A percentile compares a stretch with the other conserved stretches of the same genome.
Evolutionary conservation across 1,140 invertebrate species (phyloP).

Genomic region (Plodia interpunctella): DNA sequence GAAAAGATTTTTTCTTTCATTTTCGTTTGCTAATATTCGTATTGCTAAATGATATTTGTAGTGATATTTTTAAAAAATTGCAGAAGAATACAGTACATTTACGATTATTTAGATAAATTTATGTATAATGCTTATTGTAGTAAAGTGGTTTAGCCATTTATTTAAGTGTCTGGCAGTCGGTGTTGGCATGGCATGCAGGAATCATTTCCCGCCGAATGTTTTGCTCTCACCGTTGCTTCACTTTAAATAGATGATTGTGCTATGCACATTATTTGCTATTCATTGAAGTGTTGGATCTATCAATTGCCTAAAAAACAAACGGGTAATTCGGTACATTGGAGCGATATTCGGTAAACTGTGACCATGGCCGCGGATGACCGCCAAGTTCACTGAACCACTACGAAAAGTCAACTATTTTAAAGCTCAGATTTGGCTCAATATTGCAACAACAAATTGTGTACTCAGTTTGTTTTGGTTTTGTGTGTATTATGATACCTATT

Average conservation of each 20-base stretch:
- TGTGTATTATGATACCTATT: not conserved
- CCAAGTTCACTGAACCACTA: slow-evolving; percentile 33
- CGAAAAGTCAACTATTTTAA: slow-evolving; percentile 30
- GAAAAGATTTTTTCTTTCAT: too few species aligned
- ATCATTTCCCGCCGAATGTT: not conserved
- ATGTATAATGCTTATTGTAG: too few species aligned
- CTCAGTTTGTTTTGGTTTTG: not conserved
- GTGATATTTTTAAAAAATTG: too few species aligned
- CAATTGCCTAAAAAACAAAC: not conserved
- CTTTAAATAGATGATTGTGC: not conserved
- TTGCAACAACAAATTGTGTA: slow-evolving; percentile 21
- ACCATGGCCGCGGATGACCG: slow-evolving; percentile 24
- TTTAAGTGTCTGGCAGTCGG: not conserved
- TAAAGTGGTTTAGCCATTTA: not conserved
- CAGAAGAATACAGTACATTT: too few species aligned
- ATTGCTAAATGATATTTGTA: too few species aligned
- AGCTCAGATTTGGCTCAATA: slow-evolving; percentile 21
- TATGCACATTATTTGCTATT: not conserved
- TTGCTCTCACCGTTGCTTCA: slow-evolving; percentile 4
- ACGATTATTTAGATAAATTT: too few species aligned
- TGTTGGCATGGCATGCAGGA: slow-evolving; percentile 3
- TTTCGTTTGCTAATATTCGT: too few species aligned
- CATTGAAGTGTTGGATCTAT: not conserved
- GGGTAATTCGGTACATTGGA: slow-evolving; percentile 18
- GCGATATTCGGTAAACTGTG: slow-evolving; percentile 18